Base-by-base conservation (phyloP, 2,888 invertebrate species). In the Drosophila formosana region DNA sequence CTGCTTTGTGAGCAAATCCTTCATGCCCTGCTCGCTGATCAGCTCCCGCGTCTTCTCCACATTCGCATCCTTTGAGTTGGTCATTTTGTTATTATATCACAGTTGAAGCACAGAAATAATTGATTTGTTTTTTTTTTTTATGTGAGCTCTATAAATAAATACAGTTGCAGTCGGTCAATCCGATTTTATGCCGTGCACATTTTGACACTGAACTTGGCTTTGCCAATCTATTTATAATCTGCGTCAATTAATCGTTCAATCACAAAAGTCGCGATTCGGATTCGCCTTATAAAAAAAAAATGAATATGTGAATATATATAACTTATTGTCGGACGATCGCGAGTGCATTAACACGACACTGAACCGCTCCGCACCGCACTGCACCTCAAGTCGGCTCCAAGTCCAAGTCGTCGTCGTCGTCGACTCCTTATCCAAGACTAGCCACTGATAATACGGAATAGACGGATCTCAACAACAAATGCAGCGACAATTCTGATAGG, bases 1-100 rank as follows among this genome's bases (percentile, higher is more conserved):
- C 76, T 92, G 91, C 66, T 91, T 90, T 55, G 90, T 89, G 5
- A 92, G 85, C 71, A 91, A 78, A 67, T 91, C 92, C 76, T 92
- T 92, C 61, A 92, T 88, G n/a, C 78, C 77, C 62, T 92, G 90
- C 78, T 92, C 92, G 60, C 80, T 89, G 66, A 92, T 89, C 39
- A 55, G 61, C 70, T 89, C 89, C 53, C 83, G 85, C 1, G 78
- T 70, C 66, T 89, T 89, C 61, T 90, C 91, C 53, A 72, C 18
- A 47, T 89, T 80, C 26, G 71, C 61, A 26, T 82, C 79, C 61
- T 74, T 88, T 26, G 82, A 50, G 49, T 74, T 73, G 46, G 77
- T 64, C 85, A 85, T 11, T 60, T 53, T 50, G 26, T 3, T 37
- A n/a, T 41, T 18, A 28, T 75, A 78, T 81, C 78, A 78, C 78